A percentile compares a stretch with the other conserved stretches of the same genome.
Evolutionary conservation across 2,888 invertebrate species (phyloP).

Genomic region (Drosophila lutescens): DNA sequence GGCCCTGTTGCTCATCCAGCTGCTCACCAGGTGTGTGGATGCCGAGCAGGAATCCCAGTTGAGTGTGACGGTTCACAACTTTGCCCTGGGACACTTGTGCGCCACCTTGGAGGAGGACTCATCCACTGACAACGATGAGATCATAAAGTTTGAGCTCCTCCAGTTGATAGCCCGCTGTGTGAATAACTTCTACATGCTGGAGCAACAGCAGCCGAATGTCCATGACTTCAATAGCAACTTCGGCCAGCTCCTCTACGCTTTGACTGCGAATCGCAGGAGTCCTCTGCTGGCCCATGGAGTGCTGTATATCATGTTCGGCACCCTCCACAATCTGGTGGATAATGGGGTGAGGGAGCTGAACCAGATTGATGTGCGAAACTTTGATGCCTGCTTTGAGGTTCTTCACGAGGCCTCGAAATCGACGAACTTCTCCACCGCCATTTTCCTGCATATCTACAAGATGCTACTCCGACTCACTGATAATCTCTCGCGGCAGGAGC

Average conservation of each 20-base stretch:
- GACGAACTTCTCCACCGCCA: conserved; percentile 33
- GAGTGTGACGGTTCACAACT: conserved; percentile 80
- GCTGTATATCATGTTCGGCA: conserved; percentile 81
- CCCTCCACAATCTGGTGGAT: conserved; percentile 79
- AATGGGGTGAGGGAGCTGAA: conserved; percentile 48
- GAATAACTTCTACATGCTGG: conserved; percentile 79
- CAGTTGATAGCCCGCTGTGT: conserved; percentile 79
- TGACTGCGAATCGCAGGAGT: conserved; percentile 65
- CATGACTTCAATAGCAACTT: conserved; percentile 76
- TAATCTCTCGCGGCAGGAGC: conserved; percentile 73
- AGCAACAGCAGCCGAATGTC: conserved; percentile 66
- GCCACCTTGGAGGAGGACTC: conserved; percentile 35
- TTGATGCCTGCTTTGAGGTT: conserved; percentile 75
- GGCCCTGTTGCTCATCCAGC: conserved; percentile 79
- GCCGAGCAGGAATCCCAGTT: conserved; percentile 76
- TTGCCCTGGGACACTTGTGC: conserved; percentile 79
- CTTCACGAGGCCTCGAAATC: conserved; percentile 59
- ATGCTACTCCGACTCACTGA: conserved; percentile 78
- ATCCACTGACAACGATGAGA: conserved; percentile 62
- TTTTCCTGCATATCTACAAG: conserved; percentile 71
- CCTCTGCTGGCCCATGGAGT: conserved; percentile 70
- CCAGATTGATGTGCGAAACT: conserved; percentile 72
- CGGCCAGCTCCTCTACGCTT: conserved; percentile 67
- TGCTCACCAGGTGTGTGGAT: conserved; percentile 79
- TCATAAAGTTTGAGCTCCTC: conserved; percentile 80